Conservation (phyloP, 2,888 invertebrate species). For the Ferrisia virgata region DNA sequence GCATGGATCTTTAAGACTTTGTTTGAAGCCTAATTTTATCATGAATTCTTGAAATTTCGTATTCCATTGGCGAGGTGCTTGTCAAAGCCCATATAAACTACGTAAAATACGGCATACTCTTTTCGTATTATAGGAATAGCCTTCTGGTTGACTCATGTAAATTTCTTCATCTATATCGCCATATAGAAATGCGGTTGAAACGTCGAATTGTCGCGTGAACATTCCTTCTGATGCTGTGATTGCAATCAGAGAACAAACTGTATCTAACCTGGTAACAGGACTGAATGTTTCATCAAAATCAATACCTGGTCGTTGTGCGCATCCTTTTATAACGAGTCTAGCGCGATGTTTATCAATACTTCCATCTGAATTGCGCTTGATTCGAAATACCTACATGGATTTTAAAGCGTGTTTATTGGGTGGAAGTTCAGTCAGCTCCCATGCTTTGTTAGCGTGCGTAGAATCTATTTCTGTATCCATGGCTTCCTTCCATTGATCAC, state of each 20-base stretch:
- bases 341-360: slow-evolving; percentile 50
- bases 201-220: slow-evolving; percentile 50
- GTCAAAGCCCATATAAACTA: slow-evolving; percentile 53
- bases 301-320: slow-evolving; percentile 48
- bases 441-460: slow-evolving; percentile 51
- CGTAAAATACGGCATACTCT: slow-evolving; percentile 51
- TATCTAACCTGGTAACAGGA: slow-evolving; percentile 50
- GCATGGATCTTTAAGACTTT: slow-evolving; percentile 51
- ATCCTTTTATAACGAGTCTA: slow-evolving; percentile 51
- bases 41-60: slow-evolving; percentile 50
- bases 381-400: slow-evolving; percentile 50
- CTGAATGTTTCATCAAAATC: slow-evolving; percentile 51
- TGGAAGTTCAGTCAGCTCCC: slow-evolving; percentile 51
- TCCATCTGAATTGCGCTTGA: slow-evolving; percentile 51
- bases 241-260: slow-evolving; percentile 34
- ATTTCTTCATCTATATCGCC: slow-evolving; percentile 51
- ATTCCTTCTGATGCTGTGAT: slow-evolving; percentile 48
- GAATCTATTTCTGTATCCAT: slow-evolving; percentile 51
- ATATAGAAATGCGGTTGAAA: slow-evolving; percentile 52
- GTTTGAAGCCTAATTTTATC: slow-evolving; percentile 49
- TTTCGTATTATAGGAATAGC: slow-evolving; percentile 50
- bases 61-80: slow-evolving; percentile 52
- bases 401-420: background rate
- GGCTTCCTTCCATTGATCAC: slow-evolving; percentile 49
- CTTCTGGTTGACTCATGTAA: slow-evolving; percentile 52